phyloP scores from a whole-genome alignment of 2,113 vertebrate genomes.

The Dicaeum eximium region DNA sequence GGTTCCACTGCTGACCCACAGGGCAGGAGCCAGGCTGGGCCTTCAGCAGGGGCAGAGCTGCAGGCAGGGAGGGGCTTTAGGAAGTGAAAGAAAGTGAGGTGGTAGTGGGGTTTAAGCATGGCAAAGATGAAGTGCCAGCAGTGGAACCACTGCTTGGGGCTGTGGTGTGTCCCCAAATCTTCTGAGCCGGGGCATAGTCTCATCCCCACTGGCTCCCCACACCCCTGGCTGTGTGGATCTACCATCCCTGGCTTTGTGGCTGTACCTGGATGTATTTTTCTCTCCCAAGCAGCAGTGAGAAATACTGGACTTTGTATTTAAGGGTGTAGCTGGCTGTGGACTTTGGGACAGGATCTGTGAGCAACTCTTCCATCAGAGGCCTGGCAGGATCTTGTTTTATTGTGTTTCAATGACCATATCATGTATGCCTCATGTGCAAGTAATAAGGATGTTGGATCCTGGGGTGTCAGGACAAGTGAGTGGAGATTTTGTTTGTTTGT shows the following conservation, averaged over 20 bases:
- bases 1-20: not conserved
- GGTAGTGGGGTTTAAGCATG: not conserved
- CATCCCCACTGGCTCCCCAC: not conserved
- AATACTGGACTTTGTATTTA: not conserved
- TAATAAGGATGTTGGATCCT: conserved; percentile 3
- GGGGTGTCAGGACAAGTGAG: not conserved
- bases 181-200: not conserved
- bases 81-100: not conserved
- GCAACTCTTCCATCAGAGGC: not conserved
- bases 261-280: not conserved
- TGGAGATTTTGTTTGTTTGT: conserved; percentile 30
- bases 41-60: not conserved
- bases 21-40: not conserved
- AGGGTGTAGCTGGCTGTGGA: not conserved
- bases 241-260: not conserved
- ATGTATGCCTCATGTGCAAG: not conserved
- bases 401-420: not conserved
- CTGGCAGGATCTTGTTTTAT: not conserved
- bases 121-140: not conserved
- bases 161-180: not conserved
- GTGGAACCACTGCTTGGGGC: not conserved
- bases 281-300: not conserved
- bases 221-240: not conserved
- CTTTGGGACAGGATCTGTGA: not conserved
- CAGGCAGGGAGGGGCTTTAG: not conserved